Percentiles rank a stretch among this genome's conserved stretches.
Conservation (phyloP, 2,888 invertebrate genomes). For the Aleiodes testaceus region DNA sequence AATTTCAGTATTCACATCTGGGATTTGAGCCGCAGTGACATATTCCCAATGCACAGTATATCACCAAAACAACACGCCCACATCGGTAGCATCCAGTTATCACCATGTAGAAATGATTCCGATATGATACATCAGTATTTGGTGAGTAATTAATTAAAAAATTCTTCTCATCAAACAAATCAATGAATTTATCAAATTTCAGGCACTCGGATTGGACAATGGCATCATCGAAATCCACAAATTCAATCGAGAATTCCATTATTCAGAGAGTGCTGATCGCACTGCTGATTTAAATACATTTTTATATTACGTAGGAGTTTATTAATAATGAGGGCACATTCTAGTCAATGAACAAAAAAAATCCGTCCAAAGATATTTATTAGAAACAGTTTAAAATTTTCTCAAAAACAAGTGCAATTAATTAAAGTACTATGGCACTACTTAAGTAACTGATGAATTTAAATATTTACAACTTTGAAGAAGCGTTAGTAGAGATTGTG, state of each 20-base stretch:
- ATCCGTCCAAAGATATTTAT: constrained; percentile 26
- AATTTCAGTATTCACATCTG: constrained; percentile 74
- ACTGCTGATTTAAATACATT: constrained; percentile 72
- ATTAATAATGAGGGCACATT: neutral
- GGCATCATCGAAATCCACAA: constrained; percentile 73
- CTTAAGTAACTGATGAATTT: constrained; percentile 1
- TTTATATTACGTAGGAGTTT: constrained; percentile 71
- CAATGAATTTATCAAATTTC: constrained; percentile 33
- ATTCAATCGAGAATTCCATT: constrained; percentile 72
- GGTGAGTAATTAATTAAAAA: constrained; percentile 67
- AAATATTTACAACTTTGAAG: neutral
- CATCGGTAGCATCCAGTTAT: constrained; percentile 72
- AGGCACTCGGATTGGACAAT: constrained; percentile 73
- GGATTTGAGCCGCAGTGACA: constrained; percentile 75
- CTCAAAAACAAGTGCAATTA: neutral
- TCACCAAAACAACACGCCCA: constrained; percentile 68
- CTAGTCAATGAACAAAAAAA: constrained; percentile 3
- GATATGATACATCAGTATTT: constrained; percentile 71
- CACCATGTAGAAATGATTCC: constrained; percentile 65
- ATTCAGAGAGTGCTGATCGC: constrained; percentile 67
- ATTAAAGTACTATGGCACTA: constrained; percentile 19
- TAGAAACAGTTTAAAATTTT: neutral
- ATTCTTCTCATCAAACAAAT: neutral
- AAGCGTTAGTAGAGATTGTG: neutral
- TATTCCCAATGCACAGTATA: constrained; percentile 73